Evolutionary conservation across 2,888 invertebrate species (phyloP).

Genomic region (Acanthosepion esculentum): DNA sequence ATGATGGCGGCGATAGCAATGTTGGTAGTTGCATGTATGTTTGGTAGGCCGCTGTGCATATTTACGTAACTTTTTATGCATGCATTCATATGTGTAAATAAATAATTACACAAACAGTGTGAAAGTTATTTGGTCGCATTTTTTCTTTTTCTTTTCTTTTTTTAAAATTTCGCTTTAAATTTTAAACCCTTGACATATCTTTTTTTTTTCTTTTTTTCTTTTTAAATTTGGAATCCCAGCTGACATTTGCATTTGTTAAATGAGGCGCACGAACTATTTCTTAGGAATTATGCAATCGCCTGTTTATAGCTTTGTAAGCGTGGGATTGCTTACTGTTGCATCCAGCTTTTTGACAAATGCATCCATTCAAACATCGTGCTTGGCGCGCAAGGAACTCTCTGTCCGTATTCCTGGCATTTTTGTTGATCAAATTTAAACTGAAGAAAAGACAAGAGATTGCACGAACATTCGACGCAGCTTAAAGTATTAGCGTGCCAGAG

Average conservation of each 20-base stretch:
- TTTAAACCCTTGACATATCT: neutral
- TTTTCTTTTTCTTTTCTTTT: too few relatives aligned
- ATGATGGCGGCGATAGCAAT: too few relatives aligned
- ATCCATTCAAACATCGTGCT: neutral
- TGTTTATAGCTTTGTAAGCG: neutral
- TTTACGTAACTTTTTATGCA: too few relatives aligned
- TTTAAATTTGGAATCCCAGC: neutral
- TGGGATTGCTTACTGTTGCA: neutral
- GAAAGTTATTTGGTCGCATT: too few relatives aligned
- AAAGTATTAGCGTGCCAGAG: neutral
- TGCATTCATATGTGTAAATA: too few relatives aligned
- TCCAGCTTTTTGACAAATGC: neutral
- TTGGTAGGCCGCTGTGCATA: too few relatives aligned
- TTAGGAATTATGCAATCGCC: neutral
- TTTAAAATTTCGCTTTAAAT: neutral
- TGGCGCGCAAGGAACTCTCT: neutral
- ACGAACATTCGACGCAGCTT: neutral
- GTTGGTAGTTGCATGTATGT: too few relatives aligned
- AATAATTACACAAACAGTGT: too few relatives aligned
- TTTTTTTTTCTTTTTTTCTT: neutral
- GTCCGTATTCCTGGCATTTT: neutral
- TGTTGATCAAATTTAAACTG: neutral
- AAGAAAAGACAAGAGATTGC: neutral
- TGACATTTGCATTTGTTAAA: neutral
- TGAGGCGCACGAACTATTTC: slow-evolving; percentile 20